These are phyloP conservation scores for Napeogenes inachia DNA, from an alignment of 2,888 invertebrate species.

Conservation along the genomic window DNA sequence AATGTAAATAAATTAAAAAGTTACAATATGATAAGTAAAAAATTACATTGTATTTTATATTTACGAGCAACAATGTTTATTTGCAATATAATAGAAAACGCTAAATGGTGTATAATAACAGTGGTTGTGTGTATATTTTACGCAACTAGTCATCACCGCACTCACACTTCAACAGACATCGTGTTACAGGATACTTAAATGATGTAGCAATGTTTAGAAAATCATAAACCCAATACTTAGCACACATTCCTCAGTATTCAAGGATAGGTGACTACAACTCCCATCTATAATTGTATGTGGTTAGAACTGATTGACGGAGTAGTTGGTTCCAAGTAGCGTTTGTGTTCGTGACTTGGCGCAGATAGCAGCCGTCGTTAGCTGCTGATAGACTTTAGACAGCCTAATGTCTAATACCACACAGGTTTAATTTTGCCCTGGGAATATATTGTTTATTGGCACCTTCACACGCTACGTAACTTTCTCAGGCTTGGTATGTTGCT, in stretches of 20 bases:
- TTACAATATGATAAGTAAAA: too few species aligned
- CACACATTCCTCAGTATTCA: constrained; percentile 26
- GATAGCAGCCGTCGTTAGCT: constrained; percentile 37
- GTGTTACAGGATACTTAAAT: constrained; percentile 12
- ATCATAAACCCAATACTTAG: constrained; percentile 26
- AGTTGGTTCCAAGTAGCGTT: constrained; percentile 37
- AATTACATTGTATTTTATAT: background rate
- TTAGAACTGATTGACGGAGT: constrained; percentile 37
- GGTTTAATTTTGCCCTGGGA: constrained; percentile 13
- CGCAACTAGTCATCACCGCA: background rate
- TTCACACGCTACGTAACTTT: constrained; percentile 2
- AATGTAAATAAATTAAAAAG: background rate
- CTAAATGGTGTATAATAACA: constrained; percentile 1
- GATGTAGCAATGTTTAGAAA: constrained; percentile 24
- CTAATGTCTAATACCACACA: constrained; percentile 24
- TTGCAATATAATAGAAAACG: constrained; percentile 2
- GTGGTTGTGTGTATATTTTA: background rate
- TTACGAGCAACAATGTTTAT: background rate
- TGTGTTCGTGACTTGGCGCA: constrained; percentile 34
- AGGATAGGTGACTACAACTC: constrained; percentile 32
- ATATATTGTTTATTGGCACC: constrained; percentile 4
- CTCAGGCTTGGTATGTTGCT: background rate
- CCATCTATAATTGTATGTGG: constrained; percentile 34
- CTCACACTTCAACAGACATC: background rate
- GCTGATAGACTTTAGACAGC: constrained; percentile 25